Percentiles rank a stretch among this genome's conserved stretches.
These are phyloP conservation scores for Cordilura impudica DNA, from an alignment of 2,888 invertebrate genomes.

Conservation along the genomic window DNA sequence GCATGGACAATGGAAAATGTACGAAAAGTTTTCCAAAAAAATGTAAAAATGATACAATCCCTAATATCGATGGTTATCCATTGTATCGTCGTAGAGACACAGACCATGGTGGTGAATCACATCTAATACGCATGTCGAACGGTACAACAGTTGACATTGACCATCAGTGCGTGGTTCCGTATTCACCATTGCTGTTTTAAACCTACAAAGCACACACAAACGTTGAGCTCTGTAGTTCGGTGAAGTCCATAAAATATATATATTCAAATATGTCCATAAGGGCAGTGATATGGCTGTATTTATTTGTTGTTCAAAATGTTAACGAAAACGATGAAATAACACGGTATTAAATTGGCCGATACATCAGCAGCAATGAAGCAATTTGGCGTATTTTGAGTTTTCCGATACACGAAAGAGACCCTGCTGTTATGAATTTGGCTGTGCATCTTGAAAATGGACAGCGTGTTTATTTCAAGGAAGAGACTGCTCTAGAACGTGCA, in stretches of 20 bases:
- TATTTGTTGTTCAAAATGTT: no score
- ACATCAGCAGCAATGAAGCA: no score
- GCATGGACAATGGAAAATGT: slow-evolving; percentile 61
- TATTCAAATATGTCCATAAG: no score
- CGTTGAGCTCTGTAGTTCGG: slow-evolving; percentile 18
- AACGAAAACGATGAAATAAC: no score
- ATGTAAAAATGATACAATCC: slow-evolving; percentile 50
- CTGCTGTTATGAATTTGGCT: slow-evolving; percentile 62
- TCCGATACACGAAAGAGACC: not conserved
- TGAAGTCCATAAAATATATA: slow-evolving; percentile 12
- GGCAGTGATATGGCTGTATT: no score
- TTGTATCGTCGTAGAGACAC: no score
- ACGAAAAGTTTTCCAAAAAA: slow-evolving; percentile 58
- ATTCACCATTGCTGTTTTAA: slow-evolving; percentile 44
- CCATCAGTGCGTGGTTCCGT: slow-evolving; percentile 54
- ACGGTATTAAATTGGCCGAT: no score
- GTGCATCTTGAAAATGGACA: slow-evolving; percentile 1
- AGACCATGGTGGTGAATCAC: no score
- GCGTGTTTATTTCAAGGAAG: not conserved
- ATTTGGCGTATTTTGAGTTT: no score
- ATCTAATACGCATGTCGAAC: no score
- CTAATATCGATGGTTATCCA: slow-evolving; percentile 47
- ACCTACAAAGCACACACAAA: slow-evolving; percentile 26
- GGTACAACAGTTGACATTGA: not conserved
- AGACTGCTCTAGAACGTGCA: not conserved